Percentiles rank a stretch among this genome's conserved stretches.
These are phyloP conservation scores for Taenaris catops DNA, from an alignment of 2,888 invertebrate species.

Conservation along the genomic window DNA sequence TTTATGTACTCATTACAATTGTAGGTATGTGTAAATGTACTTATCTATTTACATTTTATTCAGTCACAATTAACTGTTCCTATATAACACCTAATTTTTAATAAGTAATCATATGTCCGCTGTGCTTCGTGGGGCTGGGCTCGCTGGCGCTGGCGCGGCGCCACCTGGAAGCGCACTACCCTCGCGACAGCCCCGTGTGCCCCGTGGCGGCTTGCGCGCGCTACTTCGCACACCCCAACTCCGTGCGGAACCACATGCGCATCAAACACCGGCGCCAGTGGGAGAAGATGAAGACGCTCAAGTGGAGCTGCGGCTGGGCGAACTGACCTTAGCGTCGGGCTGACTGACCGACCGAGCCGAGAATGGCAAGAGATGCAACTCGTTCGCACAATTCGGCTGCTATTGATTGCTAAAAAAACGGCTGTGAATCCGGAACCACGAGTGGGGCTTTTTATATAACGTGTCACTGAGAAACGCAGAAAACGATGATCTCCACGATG, in stretches of 20 bases:
- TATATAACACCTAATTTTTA: no score
- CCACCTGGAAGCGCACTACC: conserved; percentile 91
- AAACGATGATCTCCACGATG: conserved; percentile 61
- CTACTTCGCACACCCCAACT: conserved; percentile 90
- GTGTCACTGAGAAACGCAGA: conserved; percentile 30
- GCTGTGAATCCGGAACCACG: conserved; percentile 36
- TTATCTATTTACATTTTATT: no score
- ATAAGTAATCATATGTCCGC: no score
- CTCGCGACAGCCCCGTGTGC: conserved; percentile 90
- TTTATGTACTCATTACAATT: no score
- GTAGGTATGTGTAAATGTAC: no score
- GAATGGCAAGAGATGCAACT: conserved; percentile 20
- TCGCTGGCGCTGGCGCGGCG: conserved; percentile 84
- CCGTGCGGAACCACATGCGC: conserved; percentile 92
- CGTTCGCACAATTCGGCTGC: conserved; percentile 18
- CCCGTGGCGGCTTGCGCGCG: conserved; percentile 88
- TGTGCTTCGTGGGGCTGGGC: conserved; percentile 84
- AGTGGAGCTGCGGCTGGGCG: conserved; percentile 84
- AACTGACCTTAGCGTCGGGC: no score
- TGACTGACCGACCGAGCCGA: neutral
- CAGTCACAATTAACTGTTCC: no score
- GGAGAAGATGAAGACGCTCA: conserved; percentile 90
- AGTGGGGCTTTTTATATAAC: conserved; percentile 27
- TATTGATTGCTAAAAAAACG: conserved; percentile 26
- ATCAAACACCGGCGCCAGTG: conserved; percentile 90